These are phyloP conservation scores for Ceryle rudis DNA, from an alignment of 2,797 vertebrate genomes.

Conservation along the genomic window DNA sequence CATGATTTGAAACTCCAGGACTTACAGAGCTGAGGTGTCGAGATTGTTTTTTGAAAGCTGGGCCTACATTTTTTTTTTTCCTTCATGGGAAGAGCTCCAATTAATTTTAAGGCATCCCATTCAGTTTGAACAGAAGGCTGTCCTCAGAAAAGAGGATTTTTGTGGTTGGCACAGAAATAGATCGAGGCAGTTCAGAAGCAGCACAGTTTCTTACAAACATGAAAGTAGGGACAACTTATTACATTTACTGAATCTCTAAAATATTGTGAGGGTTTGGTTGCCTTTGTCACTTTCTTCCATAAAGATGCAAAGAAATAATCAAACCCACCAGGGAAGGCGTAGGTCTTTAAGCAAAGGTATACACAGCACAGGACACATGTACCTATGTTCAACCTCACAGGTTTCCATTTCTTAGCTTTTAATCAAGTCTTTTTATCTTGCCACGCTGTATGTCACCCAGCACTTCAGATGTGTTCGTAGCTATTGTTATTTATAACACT, in stretches of 20 bases:
- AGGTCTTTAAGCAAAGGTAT: not conserved
- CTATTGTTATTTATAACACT: not conserved
- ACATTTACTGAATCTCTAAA: not conserved
- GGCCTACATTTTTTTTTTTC: not conserved
- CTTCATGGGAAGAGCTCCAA: not conserved
- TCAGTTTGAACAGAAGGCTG: not conserved
- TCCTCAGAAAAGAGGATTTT: not conserved
- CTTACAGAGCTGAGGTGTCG: not conserved
- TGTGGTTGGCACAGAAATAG: not conserved
- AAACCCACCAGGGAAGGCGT: not conserved
- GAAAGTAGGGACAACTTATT: not conserved
- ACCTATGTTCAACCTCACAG: not conserved
- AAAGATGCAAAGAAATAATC: not conserved
- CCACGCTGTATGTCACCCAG: not conserved
- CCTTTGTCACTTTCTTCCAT: not conserved
- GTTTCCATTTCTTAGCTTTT: not conserved
- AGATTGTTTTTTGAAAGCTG: not conserved
- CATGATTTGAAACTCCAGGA: not conserved
- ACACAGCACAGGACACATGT: rapidly evolving
- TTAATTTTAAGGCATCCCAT: not conserved
- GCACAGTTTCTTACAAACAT: not conserved
- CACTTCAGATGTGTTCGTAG: not conserved
- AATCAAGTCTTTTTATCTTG: not conserved
- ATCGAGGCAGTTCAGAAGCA: not conserved
- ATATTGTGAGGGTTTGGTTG: not conserved